These are phyloP conservation scores for Ennomos erosarius DNA, from an alignment of 2,888 invertebrate species.

Conservation along the genomic window DNA sequence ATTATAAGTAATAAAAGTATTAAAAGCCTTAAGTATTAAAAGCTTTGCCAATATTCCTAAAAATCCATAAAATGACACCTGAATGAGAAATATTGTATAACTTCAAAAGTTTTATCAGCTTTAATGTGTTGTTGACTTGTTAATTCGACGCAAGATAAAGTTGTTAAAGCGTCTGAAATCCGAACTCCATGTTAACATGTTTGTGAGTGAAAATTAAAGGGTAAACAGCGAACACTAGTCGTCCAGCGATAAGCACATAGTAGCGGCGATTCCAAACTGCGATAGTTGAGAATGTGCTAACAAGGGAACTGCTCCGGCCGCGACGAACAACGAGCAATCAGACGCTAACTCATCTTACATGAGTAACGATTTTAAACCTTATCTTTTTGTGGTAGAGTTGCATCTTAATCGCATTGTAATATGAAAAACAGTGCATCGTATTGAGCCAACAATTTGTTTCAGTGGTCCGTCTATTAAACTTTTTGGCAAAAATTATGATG, in stretches of 20 bases:
- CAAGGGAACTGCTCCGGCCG: constrained; percentile 61
- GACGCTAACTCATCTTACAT: constrained; percentile 3
- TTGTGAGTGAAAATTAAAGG: constrained; percentile 67
- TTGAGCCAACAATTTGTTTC: constrained; percentile 8
- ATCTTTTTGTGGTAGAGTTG: constrained; percentile 4
- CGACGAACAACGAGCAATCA: constrained; percentile 51
- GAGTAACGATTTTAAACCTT: constrained; percentile 5
- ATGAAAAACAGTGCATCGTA: constrained; percentile 6
- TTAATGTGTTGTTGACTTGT: constrained; percentile 40
- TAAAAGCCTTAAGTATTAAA: too few species aligned
- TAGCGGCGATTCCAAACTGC: constrained; percentile 39
- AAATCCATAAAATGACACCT: neutral
- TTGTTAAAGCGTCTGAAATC: constrained; percentile 48
- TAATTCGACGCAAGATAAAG: constrained; percentile 49
- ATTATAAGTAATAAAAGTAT: neutral
- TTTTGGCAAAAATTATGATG: neutral
- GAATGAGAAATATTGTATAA: constrained; percentile 26
- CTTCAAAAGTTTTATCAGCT: constrained; percentile 33
- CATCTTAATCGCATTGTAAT: neutral
- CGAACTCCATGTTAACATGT: constrained; percentile 56
- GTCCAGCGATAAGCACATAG: constrained; percentile 58
- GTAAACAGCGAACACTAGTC: constrained; percentile 61
- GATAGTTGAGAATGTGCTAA: constrained; percentile 53
- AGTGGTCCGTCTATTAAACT: neutral
- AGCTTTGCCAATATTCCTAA: too few species aligned